Conservation (phyloP, 1,140 invertebrate species). For the Chelonus insularis region DNA sequence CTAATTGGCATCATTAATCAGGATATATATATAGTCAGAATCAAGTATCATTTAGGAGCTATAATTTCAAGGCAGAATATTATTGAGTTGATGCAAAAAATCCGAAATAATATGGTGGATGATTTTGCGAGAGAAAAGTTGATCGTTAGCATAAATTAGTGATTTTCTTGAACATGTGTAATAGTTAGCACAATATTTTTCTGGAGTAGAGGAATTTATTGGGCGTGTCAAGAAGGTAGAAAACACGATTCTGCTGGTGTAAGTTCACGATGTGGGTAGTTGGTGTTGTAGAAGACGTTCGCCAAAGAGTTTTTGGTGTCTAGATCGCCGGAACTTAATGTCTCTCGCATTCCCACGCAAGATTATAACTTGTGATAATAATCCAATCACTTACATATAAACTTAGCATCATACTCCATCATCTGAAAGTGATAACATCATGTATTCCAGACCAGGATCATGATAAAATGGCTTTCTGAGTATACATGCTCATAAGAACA, state of each 20-base stretch:
- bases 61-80: too few species aligned
- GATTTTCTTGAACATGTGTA: too few species aligned
- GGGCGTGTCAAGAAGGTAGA: conserved; percentile 13
- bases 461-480: conserved; percentile 2
- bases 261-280: conserved; percentile 11
- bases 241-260: conserved; percentile 4
- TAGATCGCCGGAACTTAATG: neutral
- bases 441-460: neutral
- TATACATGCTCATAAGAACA: neutral
- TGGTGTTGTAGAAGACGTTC: conserved; percentile 14
- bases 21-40: too few species aligned
- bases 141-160: too few species aligned
- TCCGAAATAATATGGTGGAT: too few species aligned
- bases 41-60: too few species aligned
- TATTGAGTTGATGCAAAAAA: too few species aligned
- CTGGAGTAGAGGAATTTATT: conserved; percentile 6
- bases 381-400: conserved; percentile 16
- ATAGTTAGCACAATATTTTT: too few species aligned
- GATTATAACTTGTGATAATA: conserved; percentile 10
- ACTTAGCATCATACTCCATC: conserved; percentile 22
- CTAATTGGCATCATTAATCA: too few species aligned
- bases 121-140: too few species aligned
- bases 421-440: conserved; percentile 11
- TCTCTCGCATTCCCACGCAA: conserved; percentile 19
- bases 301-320: conserved; percentile 4